Conservation (phyloP, 2,888 invertebrate species). For the Noctua janthe region DNA sequence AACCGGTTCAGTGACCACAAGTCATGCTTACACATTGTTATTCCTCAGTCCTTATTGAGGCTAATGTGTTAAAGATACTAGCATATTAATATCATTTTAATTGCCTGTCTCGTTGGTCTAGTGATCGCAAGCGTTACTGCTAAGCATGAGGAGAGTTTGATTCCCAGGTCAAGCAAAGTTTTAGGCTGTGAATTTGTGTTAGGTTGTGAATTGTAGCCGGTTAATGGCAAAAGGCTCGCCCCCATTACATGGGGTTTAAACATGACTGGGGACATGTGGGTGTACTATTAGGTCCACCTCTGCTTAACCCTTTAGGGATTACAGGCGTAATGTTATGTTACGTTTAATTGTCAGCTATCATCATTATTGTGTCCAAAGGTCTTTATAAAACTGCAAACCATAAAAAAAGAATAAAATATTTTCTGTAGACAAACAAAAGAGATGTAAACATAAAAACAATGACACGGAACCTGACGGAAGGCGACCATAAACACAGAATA, state of each 20-base stretch:
- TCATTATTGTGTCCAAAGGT: not conserved
- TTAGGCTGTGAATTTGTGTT: not conserved
- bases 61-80: not conserved
- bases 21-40: slow-evolving; percentile 40
- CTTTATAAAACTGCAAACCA: not conserved
- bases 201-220: not conserved
- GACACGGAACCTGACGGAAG: not conserved
- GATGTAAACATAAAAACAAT: slow-evolving; percentile 10
- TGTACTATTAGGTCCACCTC: not conserved
- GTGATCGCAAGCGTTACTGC: not conserved
- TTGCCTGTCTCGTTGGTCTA: not conserved
- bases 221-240: not conserved
- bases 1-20: slow-evolving; percentile 45
- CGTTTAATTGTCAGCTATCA: not conserved
- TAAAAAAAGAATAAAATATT: not conserved
- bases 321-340: not conserved
- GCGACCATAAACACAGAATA: slow-evolving; percentile 13
- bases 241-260: not conserved
- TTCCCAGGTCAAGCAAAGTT: not conserved
- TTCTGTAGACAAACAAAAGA: slow-evolving; percentile 13
- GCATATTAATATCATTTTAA: slow-evolving; percentile 8
- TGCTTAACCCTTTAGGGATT: not conserved
- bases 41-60: not conserved
- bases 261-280: not conserved
- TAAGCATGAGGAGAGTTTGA: not conserved